Evolutionary conservation across 2,113 vertebrate genomes (phyloP), one percentile per base, ranked within the genome.

Genomic region (Lepisosteus osseus): DNA sequence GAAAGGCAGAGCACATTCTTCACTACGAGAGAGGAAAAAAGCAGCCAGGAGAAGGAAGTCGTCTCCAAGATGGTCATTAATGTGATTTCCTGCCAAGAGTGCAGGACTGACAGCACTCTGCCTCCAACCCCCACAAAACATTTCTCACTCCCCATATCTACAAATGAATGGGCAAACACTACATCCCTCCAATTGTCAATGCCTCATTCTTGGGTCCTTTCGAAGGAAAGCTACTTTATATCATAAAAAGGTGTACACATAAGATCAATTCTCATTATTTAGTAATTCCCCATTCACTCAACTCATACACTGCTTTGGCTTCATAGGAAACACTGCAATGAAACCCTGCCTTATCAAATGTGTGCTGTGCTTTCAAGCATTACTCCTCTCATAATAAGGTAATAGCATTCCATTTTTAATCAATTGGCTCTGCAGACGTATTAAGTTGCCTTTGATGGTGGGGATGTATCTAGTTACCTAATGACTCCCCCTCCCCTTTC

Each of bases 381-480:
- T 59, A 29, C 29, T 6, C 4, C 12, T 59, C 57, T 59, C 67
- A 72, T 56, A 68, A 54, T 72, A 86, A 78, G 76, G 70, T 65
- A 65, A 79, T 64, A 82, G 83, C 82, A 88, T 83, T 84, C 78
- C 79, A 71, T 68, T 62, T 83, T 68, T 83, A 81, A 90, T 90
- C 87, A 87, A 89, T 87, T 86, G 76, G 81, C 80, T 79, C 83
- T 83, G 84, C 82, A 79, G 83, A 86, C 79, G 83, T 80, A 87
- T 87, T 84, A 76, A 74, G 81, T 81, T 85, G 75, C 76, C 78
- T 88, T 86, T 90, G 84, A 90, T 87, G 81, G 72, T 44, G 80
- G 81, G 74, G 71, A 69, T 82, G 82, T 88, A 84, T 90, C 87
- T 90, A 87, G 86, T 90, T 89, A 85, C 85, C 84, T 87, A 88